Base-by-base conservation (phyloP, 1,140 invertebrate species). In the Portunus trituberculatus region DNA sequence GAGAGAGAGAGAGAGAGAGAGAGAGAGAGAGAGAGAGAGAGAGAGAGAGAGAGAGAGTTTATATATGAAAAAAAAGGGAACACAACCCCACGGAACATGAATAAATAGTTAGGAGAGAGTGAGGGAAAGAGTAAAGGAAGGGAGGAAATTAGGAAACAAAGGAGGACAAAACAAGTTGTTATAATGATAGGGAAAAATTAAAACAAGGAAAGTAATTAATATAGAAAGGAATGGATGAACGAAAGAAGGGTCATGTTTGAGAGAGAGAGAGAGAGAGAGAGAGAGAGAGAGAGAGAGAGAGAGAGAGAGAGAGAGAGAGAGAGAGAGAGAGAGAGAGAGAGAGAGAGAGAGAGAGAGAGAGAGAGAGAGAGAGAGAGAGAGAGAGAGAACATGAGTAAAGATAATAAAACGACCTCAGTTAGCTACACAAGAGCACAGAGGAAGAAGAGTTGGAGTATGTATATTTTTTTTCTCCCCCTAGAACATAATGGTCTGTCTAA, bases 211-310 rank as follows among this genome's bases (percentile, higher is more conserved):
- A 59, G 16, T 59, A 59, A 14, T 59, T 59, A 59, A 59, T 4
- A 10, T 20, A 7, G 20, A 8, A 76, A 76, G n/a, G 6, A 76
- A 45, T 25, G 83, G 6, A n/a, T 39, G 86, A 88, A 20, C 3
- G 45, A 28, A 46, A n/a, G n/a, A 7, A 25, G 20, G 45, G 67
- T 76, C n/a, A 76, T n/a, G 6, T 76, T 7, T 76, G 25, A 20
- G n/a, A 25, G n/a, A 76, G 20, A n/a, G 67, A 76, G 67, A 76
- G 67, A 76, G 67, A 76, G 67, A 76, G 67, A 76, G 67, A 76
- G 67, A 76, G 67, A 76, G 67, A 76, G 67, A 76, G 67, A 76
- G 67, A 76, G 67, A 76, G 67, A 76, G 67, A 76, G 67, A 76
- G 67, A 76, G 67, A 76, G 67, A 76, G 67, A 76, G 67, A 76